Evolutionary conservation across 2,797 vertebrate genomes (phyloP), one percentile per base, ranked within the genome.

Genomic region (Lithobates sylvaticus): DNA sequence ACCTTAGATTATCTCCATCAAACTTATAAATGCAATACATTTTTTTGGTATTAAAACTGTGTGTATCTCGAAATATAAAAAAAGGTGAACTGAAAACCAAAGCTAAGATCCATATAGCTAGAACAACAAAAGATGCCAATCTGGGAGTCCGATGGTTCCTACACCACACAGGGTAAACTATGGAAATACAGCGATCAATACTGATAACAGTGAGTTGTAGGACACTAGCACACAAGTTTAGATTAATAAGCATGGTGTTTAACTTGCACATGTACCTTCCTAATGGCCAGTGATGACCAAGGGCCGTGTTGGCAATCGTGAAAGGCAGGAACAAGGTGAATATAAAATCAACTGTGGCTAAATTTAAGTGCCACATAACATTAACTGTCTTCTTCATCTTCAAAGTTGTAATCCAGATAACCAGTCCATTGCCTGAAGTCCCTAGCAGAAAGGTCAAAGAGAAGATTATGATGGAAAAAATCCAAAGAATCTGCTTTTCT

Each of bases 171-270:
- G 97, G 96, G 87, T 91, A 92, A 47, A 96, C 93, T 89, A 97
- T 96, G 0, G 96, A 96, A 76, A 97, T 58, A 0, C 94, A 97
- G 82, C 97, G 95, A 89, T 97, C 97, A 69, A 95, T 86, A 80
- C 96, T 97, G 92, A 98, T 97, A 89, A 97, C 93, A 0, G 93
- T 95, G 90, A 98, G 90, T 69, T 96, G 95, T 92, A 96, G 97
- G 78, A 97, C 96, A 0, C 96, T 97, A 86, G 96, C 94, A 3
- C 96, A 97, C 95, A 97, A 96, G 91, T 97, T 97, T 36, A 97
- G 93, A 81, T 96, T 97, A 0, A 92, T 93, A 0, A 97, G 87
- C 1, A 95, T 93, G 90, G 93, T 96, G 93, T 96, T 97, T 47
- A 97, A 86, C 83, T 97, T 97, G 90, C 97, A 98, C 93, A 98